Conservation (phyloP, 2,797 vertebrate genomes). For the Halcyon chelicuti region DNA sequence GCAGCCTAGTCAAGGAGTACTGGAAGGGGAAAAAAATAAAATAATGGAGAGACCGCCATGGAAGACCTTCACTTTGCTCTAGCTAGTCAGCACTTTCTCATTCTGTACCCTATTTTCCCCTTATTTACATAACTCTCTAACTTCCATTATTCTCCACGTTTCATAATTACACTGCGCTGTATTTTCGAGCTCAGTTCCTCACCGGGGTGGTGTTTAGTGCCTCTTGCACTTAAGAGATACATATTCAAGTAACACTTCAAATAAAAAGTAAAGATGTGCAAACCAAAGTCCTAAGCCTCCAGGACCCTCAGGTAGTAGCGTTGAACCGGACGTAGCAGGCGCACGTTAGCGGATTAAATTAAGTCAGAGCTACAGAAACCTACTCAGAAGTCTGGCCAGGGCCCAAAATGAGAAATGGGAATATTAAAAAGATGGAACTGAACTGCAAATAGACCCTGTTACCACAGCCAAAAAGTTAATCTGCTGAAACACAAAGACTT, state of each 20-base stretch:
- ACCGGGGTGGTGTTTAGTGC: neutral
- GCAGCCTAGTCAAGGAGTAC: constrained; percentile 74
- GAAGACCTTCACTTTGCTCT: constrained; percentile 60
- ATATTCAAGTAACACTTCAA: constrained; percentile 80
- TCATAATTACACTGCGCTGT: neutral
- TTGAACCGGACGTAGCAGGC: neutral
- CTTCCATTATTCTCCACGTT: neutral
- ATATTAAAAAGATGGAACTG: neutral
- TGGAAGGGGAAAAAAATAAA: neutral
- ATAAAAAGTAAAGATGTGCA: constrained; percentile 74
- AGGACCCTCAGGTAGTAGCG: neutral
- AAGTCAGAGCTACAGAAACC: neutral
- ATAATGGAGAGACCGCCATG: neutral
- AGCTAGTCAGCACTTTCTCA: constrained; percentile 58
- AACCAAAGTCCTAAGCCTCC: constrained; percentile 51
- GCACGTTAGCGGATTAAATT: neutral
- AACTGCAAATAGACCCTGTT: constrained; percentile 19
- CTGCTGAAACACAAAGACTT: constrained; percentile 26
- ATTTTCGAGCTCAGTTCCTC: neutral
- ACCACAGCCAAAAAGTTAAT: constrained; percentile 36
- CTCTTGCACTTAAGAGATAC: constrained; percentile 24
- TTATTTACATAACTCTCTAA: neutral
- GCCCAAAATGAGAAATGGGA: neutral
- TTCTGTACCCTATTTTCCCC: neutral
- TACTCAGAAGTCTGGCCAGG: neutral